Base-by-base conservation (phyloP, 2,797 vertebrate species). In the Brachyalestes nurse region DNA sequence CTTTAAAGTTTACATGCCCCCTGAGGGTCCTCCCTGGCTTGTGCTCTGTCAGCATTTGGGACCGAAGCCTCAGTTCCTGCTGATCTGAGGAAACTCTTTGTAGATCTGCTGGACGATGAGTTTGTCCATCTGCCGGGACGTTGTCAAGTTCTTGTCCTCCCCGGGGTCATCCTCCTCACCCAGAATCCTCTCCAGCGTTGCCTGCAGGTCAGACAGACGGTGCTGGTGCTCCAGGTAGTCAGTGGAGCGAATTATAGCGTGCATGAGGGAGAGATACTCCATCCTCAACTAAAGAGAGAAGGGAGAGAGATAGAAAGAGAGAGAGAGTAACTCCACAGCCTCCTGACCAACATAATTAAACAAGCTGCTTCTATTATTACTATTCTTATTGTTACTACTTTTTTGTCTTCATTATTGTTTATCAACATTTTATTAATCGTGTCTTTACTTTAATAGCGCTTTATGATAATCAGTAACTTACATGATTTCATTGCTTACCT, bases 261-360 rank as follows among this genome's bases (percentile, higher is more conserved):
- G 96, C 97, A 99, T 99, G 90, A 99, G 95, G 42, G 98, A 98
- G 6, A 99, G 95, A 88, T 99, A 99, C 90, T 99, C 97, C 97
- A 98, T 98, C 82, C 98, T 93, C 86, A 99, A 89, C 98, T 99
- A 90, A 53, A 77, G 66, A 47, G 19, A 9, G 16, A 21, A 4
- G 4, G 4, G 34, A 4, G 47, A 38, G 12, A 34, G 34, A 23
- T 49, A 49, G n/a, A 40, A 13, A 16, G 0, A 38, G 17, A 38
- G 17, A 34, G 34, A 34, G 2, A 34, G 34, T 34, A 34, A 34
- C 34, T 34, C 34, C 4, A 34, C 34, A 34, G 2, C 34, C 34
- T 4, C 34, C 34, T 34, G 34, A 34, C 34, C 34, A 34, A 34
- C 34, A 34, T 34, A 34, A 2, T 34, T 34, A 34, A 34, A 28